Percentiles rank a stretch among this genome's conserved stretches.
Conservation (phyloP, 2,888 invertebrate genomes). For the Opisthograptis luteolata region DNA sequence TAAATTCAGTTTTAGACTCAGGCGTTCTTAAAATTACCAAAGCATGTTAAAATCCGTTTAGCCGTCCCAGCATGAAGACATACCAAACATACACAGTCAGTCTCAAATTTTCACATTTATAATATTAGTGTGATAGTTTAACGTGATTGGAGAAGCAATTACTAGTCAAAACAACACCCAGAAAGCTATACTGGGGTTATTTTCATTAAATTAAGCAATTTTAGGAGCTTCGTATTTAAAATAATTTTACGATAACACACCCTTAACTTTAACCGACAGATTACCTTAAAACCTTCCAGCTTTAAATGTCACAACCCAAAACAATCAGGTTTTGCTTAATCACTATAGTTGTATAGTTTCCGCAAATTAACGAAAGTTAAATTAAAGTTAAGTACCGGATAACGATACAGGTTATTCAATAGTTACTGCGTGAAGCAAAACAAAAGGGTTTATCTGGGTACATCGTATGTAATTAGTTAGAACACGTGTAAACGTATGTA, state of each 20-base stretch:
- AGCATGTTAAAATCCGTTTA: no score
- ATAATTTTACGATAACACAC: slow-evolving; percentile 16
- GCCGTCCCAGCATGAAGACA: no score
- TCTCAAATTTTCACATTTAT: no score
- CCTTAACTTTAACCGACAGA: slow-evolving; percentile 9
- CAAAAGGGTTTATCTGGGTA: no score
- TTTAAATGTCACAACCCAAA: slow-evolving; percentile 18
- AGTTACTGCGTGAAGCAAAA: not conserved
- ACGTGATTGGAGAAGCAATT: no score
- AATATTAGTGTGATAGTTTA: no score
- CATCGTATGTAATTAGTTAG: slow-evolving; percentile 7
- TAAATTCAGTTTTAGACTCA: no score
- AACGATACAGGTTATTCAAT: not conserved
- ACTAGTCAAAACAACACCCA: not conserved
- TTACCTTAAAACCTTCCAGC: slow-evolving; percentile 16
- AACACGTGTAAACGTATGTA: slow-evolving; percentile 15
- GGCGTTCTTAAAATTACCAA: no score
- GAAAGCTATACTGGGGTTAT: not conserved
- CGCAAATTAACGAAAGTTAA: slow-evolving; percentile 21
- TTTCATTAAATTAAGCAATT: not conserved
- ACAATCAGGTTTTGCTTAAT: slow-evolving; percentile 18
- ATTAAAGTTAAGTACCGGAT: slow-evolving; percentile 23
- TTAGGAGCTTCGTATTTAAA: slow-evolving; percentile 1
- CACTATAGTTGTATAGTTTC: slow-evolving; percentile 20
- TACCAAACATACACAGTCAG: no score